Conservation (phyloP, 2,797 vertebrate species). For the Antrozous pallidus region DNA sequence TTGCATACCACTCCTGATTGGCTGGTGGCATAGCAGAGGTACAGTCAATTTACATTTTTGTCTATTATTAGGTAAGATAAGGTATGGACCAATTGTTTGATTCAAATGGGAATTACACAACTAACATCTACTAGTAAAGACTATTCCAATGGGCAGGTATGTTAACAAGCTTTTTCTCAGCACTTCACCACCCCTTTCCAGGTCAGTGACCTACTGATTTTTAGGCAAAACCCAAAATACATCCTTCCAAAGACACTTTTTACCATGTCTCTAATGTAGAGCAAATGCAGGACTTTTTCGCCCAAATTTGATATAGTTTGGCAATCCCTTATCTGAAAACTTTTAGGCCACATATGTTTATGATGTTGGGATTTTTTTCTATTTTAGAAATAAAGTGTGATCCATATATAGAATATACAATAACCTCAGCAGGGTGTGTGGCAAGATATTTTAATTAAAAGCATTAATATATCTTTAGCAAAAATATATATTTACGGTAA, state of each 20-base stretch:
- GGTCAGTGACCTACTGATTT: not conserved
- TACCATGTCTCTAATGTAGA: not conserved
- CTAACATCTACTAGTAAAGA: not conserved
- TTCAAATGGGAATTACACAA: not conserved
- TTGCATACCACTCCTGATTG: too few species aligned
- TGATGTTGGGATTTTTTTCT: not conserved
- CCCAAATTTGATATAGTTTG: not conserved
- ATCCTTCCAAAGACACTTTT: not conserved
- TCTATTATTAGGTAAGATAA: not conserved
- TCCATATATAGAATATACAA: not conserved
- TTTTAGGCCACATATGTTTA: not conserved
- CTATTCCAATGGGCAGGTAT: not conserved
- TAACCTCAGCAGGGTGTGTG: not conserved
- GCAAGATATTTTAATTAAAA: not conserved
- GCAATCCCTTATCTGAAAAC: not conserved
- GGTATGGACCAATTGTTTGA: not conserved
- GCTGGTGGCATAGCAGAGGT: too few species aligned
- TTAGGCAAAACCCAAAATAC: not conserved
- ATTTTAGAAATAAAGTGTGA: constrained; percentile 24
- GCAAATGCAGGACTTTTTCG: not conserved
- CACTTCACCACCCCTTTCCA: not conserved
- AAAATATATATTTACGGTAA: not conserved
- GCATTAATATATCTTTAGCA: not conserved
- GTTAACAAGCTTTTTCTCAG: not conserved
- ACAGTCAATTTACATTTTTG: too few species aligned